These are phyloP conservation scores for Peromyscus attwateri DNA, from an alignment of 2,797 vertebrate species.

Conservation along the genomic window DNA sequence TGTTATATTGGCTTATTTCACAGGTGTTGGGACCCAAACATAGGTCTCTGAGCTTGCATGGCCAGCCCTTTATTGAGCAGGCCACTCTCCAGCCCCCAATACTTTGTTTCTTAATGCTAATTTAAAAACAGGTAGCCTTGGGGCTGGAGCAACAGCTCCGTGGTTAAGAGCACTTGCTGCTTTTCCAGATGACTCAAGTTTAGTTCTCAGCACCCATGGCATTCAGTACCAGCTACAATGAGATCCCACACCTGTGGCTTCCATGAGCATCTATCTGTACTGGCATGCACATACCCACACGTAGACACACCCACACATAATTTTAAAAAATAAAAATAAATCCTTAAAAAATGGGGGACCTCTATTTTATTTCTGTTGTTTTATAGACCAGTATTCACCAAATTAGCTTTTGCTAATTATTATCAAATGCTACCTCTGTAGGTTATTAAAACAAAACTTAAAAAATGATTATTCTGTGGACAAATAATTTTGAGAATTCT, in stretches of 20 bases:
- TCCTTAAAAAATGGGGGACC: background rate
- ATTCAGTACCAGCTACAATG: background rate
- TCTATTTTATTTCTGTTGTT: slow-evolving; percentile 33
- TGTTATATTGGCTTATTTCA: background rate
- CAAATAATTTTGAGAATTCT: slow-evolving; percentile 45
- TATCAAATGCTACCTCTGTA: background rate
- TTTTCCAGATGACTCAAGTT: background rate
- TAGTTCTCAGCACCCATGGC: background rate
- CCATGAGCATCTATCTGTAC: background rate
- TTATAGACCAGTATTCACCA: slow-evolving; percentile 17
- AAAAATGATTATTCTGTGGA: background rate
- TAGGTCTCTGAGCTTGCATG: background rate
- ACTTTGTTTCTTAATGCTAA: slow-evolving; percentile 29
- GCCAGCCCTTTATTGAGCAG: background rate
- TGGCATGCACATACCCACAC: background rate
- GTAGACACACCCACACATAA: background rate
- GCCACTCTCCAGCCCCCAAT: background rate
- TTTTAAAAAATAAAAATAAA: background rate
- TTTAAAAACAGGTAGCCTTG: slow-evolving; percentile 10
- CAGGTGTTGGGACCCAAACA: background rate
- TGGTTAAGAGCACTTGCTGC: background rate
- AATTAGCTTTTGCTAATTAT: slow-evolving; percentile 17
- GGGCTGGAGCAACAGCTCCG: background rate
- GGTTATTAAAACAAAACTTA: background rate
- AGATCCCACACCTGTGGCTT: background rate